Percentiles rank a stretch among this genome's conserved stretches.
These are phyloP conservation scores for Ceyx erithaca DNA, from an alignment of 2,797 vertebrate species.

Conservation along the genomic window DNA sequence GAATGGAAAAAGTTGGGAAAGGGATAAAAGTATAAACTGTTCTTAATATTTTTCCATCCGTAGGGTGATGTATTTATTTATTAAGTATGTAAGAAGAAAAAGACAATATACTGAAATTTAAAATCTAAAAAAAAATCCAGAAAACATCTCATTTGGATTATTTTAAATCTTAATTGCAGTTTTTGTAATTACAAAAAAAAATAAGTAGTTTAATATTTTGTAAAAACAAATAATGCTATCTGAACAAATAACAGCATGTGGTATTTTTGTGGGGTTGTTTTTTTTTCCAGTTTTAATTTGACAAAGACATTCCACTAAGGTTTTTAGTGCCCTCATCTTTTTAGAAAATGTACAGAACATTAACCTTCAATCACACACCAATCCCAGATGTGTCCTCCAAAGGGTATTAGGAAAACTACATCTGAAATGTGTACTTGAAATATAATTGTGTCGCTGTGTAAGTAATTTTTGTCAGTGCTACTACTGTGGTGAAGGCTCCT, in stretches of 20 bases:
- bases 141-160: background rate
- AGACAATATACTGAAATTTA: background rate
- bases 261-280: background rate
- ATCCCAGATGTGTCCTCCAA: background rate
- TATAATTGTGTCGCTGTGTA: background rate
- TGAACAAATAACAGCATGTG: background rate
- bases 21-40: background rate
- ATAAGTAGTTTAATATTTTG: background rate
- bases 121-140: background rate
- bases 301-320: background rate
- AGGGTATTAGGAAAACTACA: background rate
- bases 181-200: background rate
- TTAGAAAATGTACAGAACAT: background rate
- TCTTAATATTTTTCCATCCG: background rate
- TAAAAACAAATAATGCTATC: background rate
- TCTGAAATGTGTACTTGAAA: background rate
- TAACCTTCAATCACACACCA: background rate
- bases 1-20: background rate
- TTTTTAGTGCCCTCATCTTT: background rate
- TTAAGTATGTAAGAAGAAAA: no score
- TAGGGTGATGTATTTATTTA: no score
- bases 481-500: background rate
- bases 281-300: background rate
- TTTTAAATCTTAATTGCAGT: background rate
- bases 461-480: background rate